A percentile compares a stretch with the other conserved stretches of the same genome.
These are phyloP conservation scores for Adela reaumurella DNA, from an alignment of 2,888 invertebrate genomes.

Conservation along the genomic window DNA sequence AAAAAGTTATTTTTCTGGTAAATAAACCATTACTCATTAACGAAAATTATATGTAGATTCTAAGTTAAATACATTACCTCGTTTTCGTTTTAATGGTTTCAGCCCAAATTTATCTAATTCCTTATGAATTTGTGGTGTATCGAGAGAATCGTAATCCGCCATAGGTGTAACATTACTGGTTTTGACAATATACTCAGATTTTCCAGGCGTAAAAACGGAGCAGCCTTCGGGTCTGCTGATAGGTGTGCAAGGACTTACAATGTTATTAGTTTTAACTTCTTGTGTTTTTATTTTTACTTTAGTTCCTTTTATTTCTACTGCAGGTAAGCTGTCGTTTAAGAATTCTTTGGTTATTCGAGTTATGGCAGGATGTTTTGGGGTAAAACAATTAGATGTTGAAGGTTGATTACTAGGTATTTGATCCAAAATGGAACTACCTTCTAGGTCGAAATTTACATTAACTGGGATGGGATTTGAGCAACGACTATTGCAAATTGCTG, in stretches of 20 bases:
- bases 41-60: not conserved
- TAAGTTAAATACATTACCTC: conserved; percentile 27
- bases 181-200: conserved; percentile 47
- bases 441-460: conserved; percentile 6
- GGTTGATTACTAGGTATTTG: conserved; percentile 5
- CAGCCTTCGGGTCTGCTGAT: conserved; percentile 2
- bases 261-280: not conserved
- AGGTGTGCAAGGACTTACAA: not conserved
- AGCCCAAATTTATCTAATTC: conserved; percentile 63
- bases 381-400: not conserved
- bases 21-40: not conserved
- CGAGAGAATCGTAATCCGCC: conserved; percentile 54
- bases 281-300: conserved; percentile 12
- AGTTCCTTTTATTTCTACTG: conserved; percentile 16
- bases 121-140: conserved; percentile 51
- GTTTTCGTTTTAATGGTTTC: conserved; percentile 62
- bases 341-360: conserved; percentile 10
- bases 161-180: conserved; percentile 55
- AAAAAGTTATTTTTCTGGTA: not conserved
- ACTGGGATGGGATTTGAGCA: not conserved
- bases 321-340: conserved; percentile 15
- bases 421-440: conserved; percentile 11
- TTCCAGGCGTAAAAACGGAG: conserved; percentile 29
- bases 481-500: not conserved
- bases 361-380: not conserved